Conservation (phyloP, 2,888 invertebrate species). For the Eledona agricola region DNA sequence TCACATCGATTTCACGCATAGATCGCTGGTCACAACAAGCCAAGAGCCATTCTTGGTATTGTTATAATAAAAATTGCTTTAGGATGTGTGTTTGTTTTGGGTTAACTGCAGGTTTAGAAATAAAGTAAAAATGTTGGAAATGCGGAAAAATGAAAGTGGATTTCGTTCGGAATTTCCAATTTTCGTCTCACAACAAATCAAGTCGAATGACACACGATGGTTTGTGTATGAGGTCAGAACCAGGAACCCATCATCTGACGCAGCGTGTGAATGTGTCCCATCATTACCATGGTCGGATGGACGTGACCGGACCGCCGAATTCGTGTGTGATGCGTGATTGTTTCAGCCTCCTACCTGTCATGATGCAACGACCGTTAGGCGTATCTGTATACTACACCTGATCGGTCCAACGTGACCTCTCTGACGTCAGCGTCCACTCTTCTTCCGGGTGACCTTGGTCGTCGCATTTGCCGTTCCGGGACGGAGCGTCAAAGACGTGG, state of each 20-base stretch:
- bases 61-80: no score
- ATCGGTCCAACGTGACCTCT: constrained; percentile 53
- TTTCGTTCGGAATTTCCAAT: constrained; percentile 48
- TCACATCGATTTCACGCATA: no score
- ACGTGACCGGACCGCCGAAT: constrained; percentile 38
- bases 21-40: no score
- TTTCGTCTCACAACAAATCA: constrained; percentile 50
- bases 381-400: constrained; percentile 56
- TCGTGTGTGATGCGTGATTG: constrained; percentile 47
- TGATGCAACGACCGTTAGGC: constrained; percentile 51
- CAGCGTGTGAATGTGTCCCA: constrained; percentile 48
- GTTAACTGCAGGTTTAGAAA: no score
- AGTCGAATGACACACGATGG: constrained; percentile 47
- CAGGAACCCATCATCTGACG: constrained; percentile 37
- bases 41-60: no score
- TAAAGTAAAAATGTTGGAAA: no score
- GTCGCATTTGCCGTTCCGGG: constrained; percentile 38
- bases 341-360: constrained; percentile 49
- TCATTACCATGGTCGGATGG: constrained; percentile 40
- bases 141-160: constrained; percentile 42
- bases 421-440: constrained; percentile 55
- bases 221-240: neutral
- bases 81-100: no score
- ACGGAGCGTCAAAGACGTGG: constrained; percentile 14
- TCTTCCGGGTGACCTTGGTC: constrained; percentile 59